These are phyloP conservation scores for Polietes domitor DNA, from an alignment of 2,888 invertebrate genomes.

Conservation along the genomic window DNA sequence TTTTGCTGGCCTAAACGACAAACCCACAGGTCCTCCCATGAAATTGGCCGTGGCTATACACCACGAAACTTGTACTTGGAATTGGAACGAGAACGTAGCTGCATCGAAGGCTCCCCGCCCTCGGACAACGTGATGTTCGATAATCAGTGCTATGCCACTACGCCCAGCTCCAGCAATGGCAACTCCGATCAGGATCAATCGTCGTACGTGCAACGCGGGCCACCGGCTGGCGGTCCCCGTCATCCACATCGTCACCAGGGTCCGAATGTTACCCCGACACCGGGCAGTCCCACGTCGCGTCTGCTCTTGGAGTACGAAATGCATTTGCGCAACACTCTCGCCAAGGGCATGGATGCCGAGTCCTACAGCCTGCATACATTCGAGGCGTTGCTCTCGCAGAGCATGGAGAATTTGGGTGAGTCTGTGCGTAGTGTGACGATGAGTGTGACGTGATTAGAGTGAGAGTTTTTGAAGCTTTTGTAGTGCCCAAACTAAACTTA, in stretches of 20 bases:
- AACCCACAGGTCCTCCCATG: slow-evolving; percentile 87
- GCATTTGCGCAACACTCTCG: slow-evolving; percentile 94
- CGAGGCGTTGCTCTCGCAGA: slow-evolving; percentile 94
- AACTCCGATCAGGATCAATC: slow-evolving; percentile 93
- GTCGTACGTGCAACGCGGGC: slow-evolving; percentile 82
- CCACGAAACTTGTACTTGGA: slow-evolving; percentile 90
- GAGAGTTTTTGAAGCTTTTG: slow-evolving; percentile 16
- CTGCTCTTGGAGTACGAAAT: slow-evolving; percentile 95
- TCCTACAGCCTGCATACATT: slow-evolving; percentile 97
- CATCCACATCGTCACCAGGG: slow-evolving; percentile 86
- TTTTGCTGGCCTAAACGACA: slow-evolving; percentile 81
- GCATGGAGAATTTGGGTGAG: slow-evolving; percentile 96
- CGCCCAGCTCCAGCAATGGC: slow-evolving; percentile 95
- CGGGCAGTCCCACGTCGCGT: slow-evolving; percentile 92
- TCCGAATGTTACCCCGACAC: slow-evolving; percentile 87
- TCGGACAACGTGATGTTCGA: slow-evolving; percentile 97
- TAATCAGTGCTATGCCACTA: slow-evolving; percentile 97
- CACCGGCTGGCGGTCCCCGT: slow-evolving; percentile 73
- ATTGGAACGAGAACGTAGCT: slow-evolving; percentile 86
- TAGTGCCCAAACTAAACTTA: not conserved
- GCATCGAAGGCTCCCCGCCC: slow-evolving; percentile 88
- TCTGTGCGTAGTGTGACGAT: not conserved
- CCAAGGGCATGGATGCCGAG: slow-evolving; percentile 97
- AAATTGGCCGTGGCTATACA: slow-evolving; percentile 87
- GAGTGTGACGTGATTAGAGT: not conserved